Evolutionary conservation across 2,797 vertebrate species (phyloP).

Genomic region (Neostethus bicornis): DNA sequence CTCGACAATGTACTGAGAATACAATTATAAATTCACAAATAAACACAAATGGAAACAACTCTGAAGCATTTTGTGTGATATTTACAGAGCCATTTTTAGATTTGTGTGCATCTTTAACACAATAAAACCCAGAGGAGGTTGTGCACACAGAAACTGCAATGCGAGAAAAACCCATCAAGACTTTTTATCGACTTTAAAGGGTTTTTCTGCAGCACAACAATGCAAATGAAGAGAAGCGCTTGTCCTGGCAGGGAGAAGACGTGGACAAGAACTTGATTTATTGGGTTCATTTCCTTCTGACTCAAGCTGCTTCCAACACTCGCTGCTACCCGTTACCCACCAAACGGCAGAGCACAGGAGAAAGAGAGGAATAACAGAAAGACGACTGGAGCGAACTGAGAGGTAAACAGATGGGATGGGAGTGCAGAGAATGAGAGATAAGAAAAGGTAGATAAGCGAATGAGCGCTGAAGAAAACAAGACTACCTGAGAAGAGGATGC

Average conservation of each 20-base stretch:
- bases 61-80: background rate
- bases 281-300: constrained; percentile 82
- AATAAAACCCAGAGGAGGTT: background rate
- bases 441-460: constrained; percentile 3
- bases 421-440: no score
- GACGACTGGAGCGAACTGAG: constrained; percentile 14
- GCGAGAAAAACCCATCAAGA: background rate
- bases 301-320: constrained; percentile 62
- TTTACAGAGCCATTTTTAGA: no score
- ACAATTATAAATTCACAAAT: background rate
- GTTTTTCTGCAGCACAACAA: constrained; percentile 10
- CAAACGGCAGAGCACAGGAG: constrained; percentile 44
- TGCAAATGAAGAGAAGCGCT: constrained; percentile 47
- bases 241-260: constrained; percentile 72
- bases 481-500: constrained; percentile 3
- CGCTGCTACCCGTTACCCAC: constrained; percentile 17
- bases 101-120: background rate
- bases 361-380: constrained; percentile 36
- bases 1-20: background rate
- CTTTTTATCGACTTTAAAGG: background rate
- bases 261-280: constrained; percentile 79
- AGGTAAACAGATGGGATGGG: no score
- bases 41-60: background rate
- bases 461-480: constrained; percentile 20
- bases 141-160: background rate